phyloP scores from a whole-genome alignment of 1,140 invertebrate species.

The Chrysomallon squamiferum region DNA sequence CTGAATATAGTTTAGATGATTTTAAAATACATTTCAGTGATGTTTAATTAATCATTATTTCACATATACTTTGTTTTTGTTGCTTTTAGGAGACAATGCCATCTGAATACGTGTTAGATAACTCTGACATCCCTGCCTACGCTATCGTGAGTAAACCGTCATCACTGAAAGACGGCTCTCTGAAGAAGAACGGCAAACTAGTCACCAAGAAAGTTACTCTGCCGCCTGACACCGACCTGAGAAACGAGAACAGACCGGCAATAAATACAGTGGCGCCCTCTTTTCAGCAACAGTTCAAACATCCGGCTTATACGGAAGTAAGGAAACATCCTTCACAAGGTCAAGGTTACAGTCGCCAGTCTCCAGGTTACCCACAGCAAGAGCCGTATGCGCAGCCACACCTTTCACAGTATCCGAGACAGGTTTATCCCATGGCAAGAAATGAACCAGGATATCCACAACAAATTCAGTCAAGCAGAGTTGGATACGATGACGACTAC shows the following conservation, averaged over 20 bases:
- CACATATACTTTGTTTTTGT: too few relatives aligned
- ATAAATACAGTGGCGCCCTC: neutral
- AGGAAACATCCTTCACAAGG: neutral
- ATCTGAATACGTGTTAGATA: too few relatives aligned
- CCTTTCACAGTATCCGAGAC: neutral
- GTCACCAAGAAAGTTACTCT: slow-evolving; percentile 28
- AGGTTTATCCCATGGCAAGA: neutral
- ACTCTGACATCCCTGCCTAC: slow-evolving; percentile 18
- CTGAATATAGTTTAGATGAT: too few relatives aligned
- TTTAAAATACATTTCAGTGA: too few relatives aligned
- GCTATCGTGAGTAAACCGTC: slow-evolving; percentile 22
- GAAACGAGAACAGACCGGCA: slow-evolving; percentile 1
- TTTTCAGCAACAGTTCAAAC: neutral
- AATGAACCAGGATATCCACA: neutral
- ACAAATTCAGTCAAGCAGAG: neutral
- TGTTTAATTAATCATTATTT: too few relatives aligned
- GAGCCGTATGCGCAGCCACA: neutral
- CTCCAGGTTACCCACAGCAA: neutral
- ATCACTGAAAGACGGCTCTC: slow-evolving; percentile 18
- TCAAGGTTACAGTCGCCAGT: neutral
- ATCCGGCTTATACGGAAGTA: neutral
- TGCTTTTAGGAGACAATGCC: too few relatives aligned
- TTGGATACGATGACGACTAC: slow-evolving; percentile 44
- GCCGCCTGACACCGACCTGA: slow-evolving; percentile 25
- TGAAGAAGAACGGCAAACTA: slow-evolving; percentile 18